Evolutionary conservation across 2,797 vertebrate species (phyloP).

Genomic region (Cephalopachus bancanus): DNA sequence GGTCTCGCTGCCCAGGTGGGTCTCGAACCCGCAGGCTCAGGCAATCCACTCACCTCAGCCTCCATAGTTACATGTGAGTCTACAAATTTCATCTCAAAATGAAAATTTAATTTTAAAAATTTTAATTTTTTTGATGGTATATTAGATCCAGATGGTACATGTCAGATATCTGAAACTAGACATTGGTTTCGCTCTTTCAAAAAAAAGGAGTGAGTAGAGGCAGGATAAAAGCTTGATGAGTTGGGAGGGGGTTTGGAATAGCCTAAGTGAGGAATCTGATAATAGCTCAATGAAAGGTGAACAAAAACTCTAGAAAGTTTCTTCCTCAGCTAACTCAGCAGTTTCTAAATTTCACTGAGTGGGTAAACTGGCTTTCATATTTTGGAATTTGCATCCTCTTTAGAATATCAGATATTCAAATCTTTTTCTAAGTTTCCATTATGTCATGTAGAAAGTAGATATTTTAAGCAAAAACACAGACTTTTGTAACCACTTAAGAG

Average conservation of each 20-base stretch:
- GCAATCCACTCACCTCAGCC: too few species aligned
- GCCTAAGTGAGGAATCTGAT: neutral
- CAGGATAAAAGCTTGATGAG: neutral
- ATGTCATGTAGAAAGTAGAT: neutral
- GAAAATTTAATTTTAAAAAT: slow-evolving; percentile 25
- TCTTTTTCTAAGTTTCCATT: slow-evolving; percentile 30
- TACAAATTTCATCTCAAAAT: slow-evolving; percentile 25
- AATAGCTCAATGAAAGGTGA: neutral
- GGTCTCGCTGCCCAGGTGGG: too few species aligned
- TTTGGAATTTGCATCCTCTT: slow-evolving; percentile 35
- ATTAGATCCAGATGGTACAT: neutral
- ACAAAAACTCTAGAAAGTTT: neutral
- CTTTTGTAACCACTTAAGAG: slow-evolving; percentile 36
- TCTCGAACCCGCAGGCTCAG: too few species aligned
- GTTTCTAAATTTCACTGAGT: neutral
- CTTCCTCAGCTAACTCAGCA: neutral
- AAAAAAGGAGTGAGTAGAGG: neutral
- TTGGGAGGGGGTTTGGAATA: neutral
- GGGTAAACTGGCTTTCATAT: neutral
- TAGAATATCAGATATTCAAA: slow-evolving; percentile 36
- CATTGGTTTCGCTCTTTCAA: neutral
- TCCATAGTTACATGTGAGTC: neutral
- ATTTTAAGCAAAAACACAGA: slow-evolving; percentile 50
- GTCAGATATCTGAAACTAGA: neutral
- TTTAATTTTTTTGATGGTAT: neutral